Conservation (phyloP, 2,113 vertebrate genomes). For the Gopherus evgoodei region DNA sequence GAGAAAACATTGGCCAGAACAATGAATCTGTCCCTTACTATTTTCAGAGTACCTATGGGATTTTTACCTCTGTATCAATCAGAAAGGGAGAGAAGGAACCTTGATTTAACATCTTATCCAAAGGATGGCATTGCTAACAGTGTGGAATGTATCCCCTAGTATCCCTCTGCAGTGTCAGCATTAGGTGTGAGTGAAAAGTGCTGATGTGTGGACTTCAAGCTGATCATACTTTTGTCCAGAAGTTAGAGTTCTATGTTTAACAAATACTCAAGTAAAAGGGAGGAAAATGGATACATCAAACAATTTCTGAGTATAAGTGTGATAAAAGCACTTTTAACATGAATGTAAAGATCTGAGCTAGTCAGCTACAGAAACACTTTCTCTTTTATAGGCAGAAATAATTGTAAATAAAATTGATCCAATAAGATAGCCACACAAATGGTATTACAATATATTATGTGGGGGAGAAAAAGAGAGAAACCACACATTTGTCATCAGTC, state of each 20-base stretch:
- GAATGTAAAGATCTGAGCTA: neutral
- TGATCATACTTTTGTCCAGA: slow-evolving; percentile 2
- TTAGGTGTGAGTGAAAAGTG: slow-evolving; percentile 10
- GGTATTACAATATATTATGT: neutral
- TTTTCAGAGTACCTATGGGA: neutral
- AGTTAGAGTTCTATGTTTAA: neutral
- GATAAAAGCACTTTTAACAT: neutral
- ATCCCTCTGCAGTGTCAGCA: neutral
- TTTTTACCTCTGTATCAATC: slow-evolving; percentile 1
- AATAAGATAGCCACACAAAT: neutral
- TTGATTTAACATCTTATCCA: neutral
- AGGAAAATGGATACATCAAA: slow-evolving; percentile 7
- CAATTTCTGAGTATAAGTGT: neutral
- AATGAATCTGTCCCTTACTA: neutral
- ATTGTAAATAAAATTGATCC: neutral
- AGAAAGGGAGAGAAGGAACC: neutral
- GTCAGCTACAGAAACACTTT: neutral
- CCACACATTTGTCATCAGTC: neutral
- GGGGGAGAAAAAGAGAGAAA: neutral
- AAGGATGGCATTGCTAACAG: neutral
- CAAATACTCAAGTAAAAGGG: neutral
- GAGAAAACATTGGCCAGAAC: neutral
- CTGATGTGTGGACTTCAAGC: neutral
- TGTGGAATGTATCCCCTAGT: neutral
- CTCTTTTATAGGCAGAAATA: neutral